Percentiles rank a stretch among this genome's conserved stretches.
Evolutionary conservation across 2,797 vertebrate genomes (phyloP).

Genomic region (Microchirus variegatus): DNA sequence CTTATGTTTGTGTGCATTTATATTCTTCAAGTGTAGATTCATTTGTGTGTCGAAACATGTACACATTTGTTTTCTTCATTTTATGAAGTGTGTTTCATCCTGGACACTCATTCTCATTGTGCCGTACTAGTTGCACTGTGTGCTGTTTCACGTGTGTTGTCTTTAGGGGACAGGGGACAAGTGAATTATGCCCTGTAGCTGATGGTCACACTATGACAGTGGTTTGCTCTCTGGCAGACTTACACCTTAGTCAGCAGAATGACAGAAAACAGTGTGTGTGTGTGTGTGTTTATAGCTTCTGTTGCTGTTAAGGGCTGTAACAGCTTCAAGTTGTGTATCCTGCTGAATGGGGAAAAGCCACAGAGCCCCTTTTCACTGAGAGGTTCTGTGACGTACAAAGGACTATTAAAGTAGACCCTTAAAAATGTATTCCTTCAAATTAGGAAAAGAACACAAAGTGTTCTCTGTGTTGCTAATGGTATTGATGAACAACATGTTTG

Average conservation of each 20-base stretch:
- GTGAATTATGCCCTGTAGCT: conserved; percentile 57
- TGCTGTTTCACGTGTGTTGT: conserved; percentile 59
- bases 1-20: too few species aligned
- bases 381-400: background rate
- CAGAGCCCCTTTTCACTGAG: background rate
- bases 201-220: conserved; percentile 50
- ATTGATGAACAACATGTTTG: conserved; percentile 14
- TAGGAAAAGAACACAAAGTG: background rate
- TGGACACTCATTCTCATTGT: conserved; percentile 6
- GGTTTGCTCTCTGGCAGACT: conserved; percentile 41
- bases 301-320: conserved; percentile 48
- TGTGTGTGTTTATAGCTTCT: conserved; percentile 45
- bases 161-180: conserved; percentile 37
- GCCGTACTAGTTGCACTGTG: conserved; percentile 13
- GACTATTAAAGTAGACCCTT: background rate
- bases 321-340: conserved; percentile 54
- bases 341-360: conserved; percentile 12
- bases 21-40: background rate
- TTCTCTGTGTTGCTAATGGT: conserved; percentile 1
- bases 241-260: conserved; percentile 54
- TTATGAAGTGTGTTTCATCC: background rate
- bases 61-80: conserved; percentile 13
- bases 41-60: background rate
- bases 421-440: background rate
- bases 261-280: conserved; percentile 19